phyloP scores from a whole-genome alignment of 2,113 vertebrate genomes.

The cattle (Bos taurus) region ARS-UCD2.0 NC_037354.1:13450001-13450500 shows the following conservation, averaged over 20 bases:
- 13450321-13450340: neutral
- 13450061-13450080: neutral
- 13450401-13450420: neutral
- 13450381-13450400: conserved; percentile 36
- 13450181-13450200: neutral
- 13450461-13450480: neutral
- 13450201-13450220: neutral
- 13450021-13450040: neutral
- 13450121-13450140: neutral
- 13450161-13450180: neutral
- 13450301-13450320: conserved; percentile 33
- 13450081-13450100: neutral
- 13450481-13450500: neutral
- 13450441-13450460: neutral
- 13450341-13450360: neutral
- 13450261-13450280: conserved; percentile 60
- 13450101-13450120: conserved; percentile 10
- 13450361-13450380: neutral
- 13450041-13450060: neutral
- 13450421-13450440: conserved; percentile 20
- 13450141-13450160: conserved; percentile 19
- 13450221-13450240: neutral
- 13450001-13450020: neutral
- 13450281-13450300: conserved; percentile 36
- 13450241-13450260: conserved; percentile 52